phyloP scores from a whole-genome alignment of 2,113 vertebrate genomes.

The Poeciliopsis turrubarensis region DNA sequence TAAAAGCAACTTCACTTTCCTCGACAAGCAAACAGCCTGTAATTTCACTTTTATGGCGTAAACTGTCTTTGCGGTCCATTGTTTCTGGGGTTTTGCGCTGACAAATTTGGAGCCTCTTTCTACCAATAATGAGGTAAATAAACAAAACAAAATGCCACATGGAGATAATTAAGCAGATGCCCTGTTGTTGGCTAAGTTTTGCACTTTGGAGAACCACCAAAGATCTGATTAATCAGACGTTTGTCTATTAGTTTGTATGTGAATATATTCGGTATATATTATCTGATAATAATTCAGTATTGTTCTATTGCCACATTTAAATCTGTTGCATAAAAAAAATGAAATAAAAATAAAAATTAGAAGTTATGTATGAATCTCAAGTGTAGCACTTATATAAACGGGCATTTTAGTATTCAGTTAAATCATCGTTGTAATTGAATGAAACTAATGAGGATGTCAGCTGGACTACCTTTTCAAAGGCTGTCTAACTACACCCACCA shows the following conservation, averaged over 20 bases:
- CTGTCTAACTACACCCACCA: not conserved
- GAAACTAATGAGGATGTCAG: not conserved
- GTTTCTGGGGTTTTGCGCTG: constrained; percentile 1
- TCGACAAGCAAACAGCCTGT: not conserved
- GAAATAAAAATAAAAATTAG: too few relatives aligned
- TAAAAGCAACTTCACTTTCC: not conserved
- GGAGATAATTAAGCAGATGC: constrained; percentile 1
- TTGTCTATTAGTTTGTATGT: not conserved
- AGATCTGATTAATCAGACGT: constrained; percentile 1
- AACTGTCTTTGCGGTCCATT: not conserved
- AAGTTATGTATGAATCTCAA: not conserved
- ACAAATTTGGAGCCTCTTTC: constrained; percentile 1
- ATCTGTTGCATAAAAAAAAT: too few relatives aligned
- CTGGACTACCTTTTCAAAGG: not conserved
- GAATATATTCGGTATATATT: not conserved
- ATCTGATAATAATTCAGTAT: not conserved
- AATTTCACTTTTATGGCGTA: not conserved
- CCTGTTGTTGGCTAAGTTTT: not conserved
- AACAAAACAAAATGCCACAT: not conserved
- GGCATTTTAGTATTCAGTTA: not conserved
- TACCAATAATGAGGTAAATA: constrained; percentile 8
- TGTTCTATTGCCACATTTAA: too few relatives aligned
- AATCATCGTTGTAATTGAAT: not conserved
- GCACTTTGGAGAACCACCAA: constrained; percentile 4
- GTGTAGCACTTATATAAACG: not conserved